Percentiles rank a stretch among this genome's conserved stretches.
These are phyloP conservation scores for Drosophila koepferae DNA, from an alignment of 2,888 invertebrate species.

Conservation along the genomic window DNA sequence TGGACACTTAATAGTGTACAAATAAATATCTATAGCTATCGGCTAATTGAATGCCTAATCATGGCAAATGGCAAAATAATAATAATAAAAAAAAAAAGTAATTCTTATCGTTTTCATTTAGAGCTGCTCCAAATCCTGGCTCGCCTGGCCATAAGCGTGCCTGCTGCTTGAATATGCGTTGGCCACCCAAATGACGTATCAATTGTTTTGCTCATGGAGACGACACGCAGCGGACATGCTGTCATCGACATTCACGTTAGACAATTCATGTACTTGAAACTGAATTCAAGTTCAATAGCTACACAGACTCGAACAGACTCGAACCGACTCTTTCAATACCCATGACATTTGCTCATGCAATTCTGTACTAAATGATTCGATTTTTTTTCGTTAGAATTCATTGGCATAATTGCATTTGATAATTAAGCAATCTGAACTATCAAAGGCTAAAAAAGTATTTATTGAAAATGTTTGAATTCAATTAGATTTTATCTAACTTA, in stretches of 20 bases:
- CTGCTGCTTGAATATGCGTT: conserved; percentile 25
- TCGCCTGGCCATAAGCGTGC: conserved; percentile 37
- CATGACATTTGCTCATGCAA: conserved; percentile 11
- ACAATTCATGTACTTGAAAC: conserved; percentile 42
- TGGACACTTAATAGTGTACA: conserved; percentile 59
- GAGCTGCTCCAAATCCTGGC: conserved; percentile 9
- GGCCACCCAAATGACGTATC: conserved; percentile 27
- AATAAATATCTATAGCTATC: conserved; percentile 39
- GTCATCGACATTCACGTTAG: conserved; percentile 51
- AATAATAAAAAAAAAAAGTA: neutral
- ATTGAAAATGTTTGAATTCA: neutral
- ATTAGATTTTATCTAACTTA: neutral
- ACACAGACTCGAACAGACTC: neutral
- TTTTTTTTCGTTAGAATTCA: neutral
- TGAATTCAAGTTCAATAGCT: conserved; percentile 49
- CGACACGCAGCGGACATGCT: conserved; percentile 32
- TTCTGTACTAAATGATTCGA: neutral
- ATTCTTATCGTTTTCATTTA: neutral
- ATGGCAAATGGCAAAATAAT: conserved; percentile 32
- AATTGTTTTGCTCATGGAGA: conserved; percentile 31
- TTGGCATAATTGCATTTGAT: neutral
- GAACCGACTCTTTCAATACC: neutral
- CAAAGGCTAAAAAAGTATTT: neutral
- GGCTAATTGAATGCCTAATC: conserved; percentile 67
- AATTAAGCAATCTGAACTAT: neutral